Percentiles rank a stretch among this genome's conserved stretches.
Evolutionary conservation across 2,888 invertebrate genomes (phyloP).

Genomic region (Encarsia formosa): DNA sequence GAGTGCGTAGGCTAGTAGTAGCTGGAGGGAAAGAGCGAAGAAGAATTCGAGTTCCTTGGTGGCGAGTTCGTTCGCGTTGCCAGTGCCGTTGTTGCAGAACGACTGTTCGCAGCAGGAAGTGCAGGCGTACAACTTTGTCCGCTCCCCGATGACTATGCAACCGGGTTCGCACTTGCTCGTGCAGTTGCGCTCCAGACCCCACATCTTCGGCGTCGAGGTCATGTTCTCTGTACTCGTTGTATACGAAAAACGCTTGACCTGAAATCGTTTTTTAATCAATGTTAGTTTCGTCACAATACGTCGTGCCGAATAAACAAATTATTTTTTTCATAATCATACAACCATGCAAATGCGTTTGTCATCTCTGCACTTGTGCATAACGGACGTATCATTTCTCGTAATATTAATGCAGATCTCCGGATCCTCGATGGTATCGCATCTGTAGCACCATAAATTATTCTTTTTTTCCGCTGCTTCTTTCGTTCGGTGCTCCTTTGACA

Average conservation of each 20-base stretch:
- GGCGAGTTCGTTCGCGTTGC: constrained; percentile 38
- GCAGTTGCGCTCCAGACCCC: constrained; percentile 81
- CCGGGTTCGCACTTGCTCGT: constrained; percentile 80
- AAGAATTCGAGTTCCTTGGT: constrained; percentile 39
- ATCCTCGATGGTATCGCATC: constrained; percentile 73
- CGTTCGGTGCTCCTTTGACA: constrained; percentile 69
- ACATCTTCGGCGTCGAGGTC: constrained; percentile 69
- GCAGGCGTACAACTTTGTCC: constrained; percentile 83
- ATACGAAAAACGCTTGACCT: constrained; percentile 81
- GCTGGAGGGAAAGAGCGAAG: constrained; percentile 41
- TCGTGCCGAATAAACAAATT: too few species aligned
- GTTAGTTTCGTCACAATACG: too few species aligned
- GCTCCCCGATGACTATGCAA: constrained; percentile 83
- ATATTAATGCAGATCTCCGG: constrained; percentile 70
- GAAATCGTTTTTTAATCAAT: constrained; percentile 24
- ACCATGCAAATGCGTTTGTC: constrained; percentile 79
- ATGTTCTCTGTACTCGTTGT: constrained; percentile 78
- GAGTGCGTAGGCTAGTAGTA: constrained; percentile 34
- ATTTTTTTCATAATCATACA: constrained; percentile 34
- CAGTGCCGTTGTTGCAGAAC: constrained; percentile 69
- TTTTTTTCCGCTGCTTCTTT: constrained; percentile 73
- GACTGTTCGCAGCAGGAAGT: constrained; percentile 78
- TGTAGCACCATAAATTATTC: constrained; percentile 78
- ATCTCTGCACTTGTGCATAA: constrained; percentile 71
- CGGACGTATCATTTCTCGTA: constrained; percentile 58